Evolutionary conservation across 1,140 invertebrate genomes (phyloP).

Genomic region (Bombus pyrosoma): DNA sequence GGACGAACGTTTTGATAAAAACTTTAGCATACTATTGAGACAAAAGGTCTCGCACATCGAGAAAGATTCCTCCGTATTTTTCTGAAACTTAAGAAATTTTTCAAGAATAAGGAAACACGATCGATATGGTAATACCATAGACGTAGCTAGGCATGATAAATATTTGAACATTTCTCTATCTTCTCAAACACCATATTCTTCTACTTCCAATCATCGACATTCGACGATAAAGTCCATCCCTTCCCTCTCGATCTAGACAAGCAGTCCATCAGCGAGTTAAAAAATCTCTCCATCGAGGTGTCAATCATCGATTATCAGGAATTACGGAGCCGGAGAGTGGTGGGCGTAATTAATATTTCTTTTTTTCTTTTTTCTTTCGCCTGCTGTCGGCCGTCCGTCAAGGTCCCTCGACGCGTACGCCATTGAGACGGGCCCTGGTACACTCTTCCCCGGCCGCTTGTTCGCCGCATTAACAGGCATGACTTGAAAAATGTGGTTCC

Average conservation of each 20-base stretch:
- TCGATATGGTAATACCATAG: too few relatives aligned
- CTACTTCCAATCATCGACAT: not conserved
- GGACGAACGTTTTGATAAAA: too few relatives aligned
- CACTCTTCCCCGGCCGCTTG: conserved; percentile 57
- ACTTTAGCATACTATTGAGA: too few relatives aligned
- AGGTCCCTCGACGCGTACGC: conserved; percentile 68
- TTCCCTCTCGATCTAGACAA: not conserved
- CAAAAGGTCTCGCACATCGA: too few relatives aligned
- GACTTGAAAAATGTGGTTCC: conserved; percentile 80
- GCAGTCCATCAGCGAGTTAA: not conserved
- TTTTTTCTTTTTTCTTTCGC: conserved; percentile 16
- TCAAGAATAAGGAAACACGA: too few relatives aligned
- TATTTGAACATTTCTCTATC: too few relatives aligned
- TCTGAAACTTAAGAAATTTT: too few relatives aligned
- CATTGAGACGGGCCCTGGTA: conserved; percentile 57
- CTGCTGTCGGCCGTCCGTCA: conserved; percentile 3
- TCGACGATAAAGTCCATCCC: too few relatives aligned
- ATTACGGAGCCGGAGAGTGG: conserved; percentile 30
- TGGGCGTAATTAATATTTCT: conserved; percentile 62
- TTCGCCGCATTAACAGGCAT: conserved; percentile 79
- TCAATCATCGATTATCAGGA: conserved; percentile 44
- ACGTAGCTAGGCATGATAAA: too few relatives aligned
- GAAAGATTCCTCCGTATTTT: too few relatives aligned
- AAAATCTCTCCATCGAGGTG: conserved; percentile 11
- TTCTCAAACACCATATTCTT: not conserved